Percentiles rank a stretch among this genome's conserved stretches.
These are phyloP conservation scores for Napeogenes sylphis DNA, from an alignment of 2,888 invertebrate genomes.

Conservation along the genomic window DNA sequence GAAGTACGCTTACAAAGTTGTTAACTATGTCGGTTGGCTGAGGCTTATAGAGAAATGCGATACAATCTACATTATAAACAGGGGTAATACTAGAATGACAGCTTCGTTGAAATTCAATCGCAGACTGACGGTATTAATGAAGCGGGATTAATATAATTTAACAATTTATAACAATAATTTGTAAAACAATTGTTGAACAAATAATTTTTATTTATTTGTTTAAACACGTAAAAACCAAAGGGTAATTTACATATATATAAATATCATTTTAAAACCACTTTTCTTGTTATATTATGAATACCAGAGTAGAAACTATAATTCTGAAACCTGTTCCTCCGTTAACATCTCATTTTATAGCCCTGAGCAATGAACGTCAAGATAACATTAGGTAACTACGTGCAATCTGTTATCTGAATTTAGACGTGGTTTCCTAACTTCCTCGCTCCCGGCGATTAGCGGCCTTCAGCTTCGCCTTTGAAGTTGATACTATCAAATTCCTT, in stretches of 20 bases:
- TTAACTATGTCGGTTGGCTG: conserved; percentile 2
- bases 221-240: too few relatives aligned
- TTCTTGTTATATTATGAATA: too few relatives aligned
- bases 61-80: conserved; percentile 3
- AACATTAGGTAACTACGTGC: conserved; percentile 22
- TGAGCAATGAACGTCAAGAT: conserved; percentile 25
- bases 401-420: conserved; percentile 27
- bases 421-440: conserved; percentile 18
- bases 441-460: conserved; percentile 27
- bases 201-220: too few relatives aligned
- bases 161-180: too few relatives aligned
- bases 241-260: too few relatives aligned
- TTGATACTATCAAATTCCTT: not conserved
- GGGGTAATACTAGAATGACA: not conserved
- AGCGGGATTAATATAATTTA: too few relatives aligned
- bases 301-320: too few relatives aligned
- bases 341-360: conserved; percentile 12
- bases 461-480: conserved; percentile 22
- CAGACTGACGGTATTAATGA: not conserved
- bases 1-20: conserved; percentile 1
- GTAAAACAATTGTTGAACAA: too few relatives aligned
- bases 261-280: too few relatives aligned
- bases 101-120: not conserved
- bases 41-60: conserved; percentile 3
- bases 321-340: not conserved